Evolutionary conservation across 2,797 vertebrate genomes (phyloP), one percentile per base, ranked within the genome.

Genomic region (Diglossa cyanea): DNA sequence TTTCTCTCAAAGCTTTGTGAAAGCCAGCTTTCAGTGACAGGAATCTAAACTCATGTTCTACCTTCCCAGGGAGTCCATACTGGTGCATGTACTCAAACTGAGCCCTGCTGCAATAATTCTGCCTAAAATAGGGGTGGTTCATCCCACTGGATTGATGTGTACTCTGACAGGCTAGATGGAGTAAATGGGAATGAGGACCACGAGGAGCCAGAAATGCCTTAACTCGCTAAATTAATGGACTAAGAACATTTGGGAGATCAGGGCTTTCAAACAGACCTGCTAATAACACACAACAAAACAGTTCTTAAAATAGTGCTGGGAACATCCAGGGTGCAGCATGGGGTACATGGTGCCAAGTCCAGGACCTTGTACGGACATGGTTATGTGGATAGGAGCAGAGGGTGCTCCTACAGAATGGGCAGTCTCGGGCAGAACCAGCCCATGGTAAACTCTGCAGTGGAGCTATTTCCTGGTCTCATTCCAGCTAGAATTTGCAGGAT

Each of bases 401-500:
- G 31, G 13, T 51, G 62, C 20, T 76, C 48, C 74, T 72, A 60
- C 39, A 40, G 86, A 40, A 30, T 28, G 71, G 88, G 65, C 67
- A 53, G 44, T 76, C 70, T 50, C 0, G 0, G 51, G 55, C 67
- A 87, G 58, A 91, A 58, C 51, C 45, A 62, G 71, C 60, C 47
- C 17, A 5, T 7, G 51, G 40, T 53, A 89, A 48, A 66, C 30
- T 61, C 67, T 25, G 13, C 71, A 87, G 44, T n/a, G 45, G 67
- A 93, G 78, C 45, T 55, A 63, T 82, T 89, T 93, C 67, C 78
- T 96, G 94, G 91, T 91, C 51, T 82, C 7, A 0, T 87, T 93
- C 90, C 95, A 96, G 91, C 45, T 81, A 68, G 79, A 93, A 86
- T 94, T 93, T 88, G 70, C 92, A 93, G 44, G 39, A 70, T 91